Evolutionary conservation across 2,113 vertebrate genomes (phyloP).

Genomic region (Rhinoptilus africanus): DNA sequence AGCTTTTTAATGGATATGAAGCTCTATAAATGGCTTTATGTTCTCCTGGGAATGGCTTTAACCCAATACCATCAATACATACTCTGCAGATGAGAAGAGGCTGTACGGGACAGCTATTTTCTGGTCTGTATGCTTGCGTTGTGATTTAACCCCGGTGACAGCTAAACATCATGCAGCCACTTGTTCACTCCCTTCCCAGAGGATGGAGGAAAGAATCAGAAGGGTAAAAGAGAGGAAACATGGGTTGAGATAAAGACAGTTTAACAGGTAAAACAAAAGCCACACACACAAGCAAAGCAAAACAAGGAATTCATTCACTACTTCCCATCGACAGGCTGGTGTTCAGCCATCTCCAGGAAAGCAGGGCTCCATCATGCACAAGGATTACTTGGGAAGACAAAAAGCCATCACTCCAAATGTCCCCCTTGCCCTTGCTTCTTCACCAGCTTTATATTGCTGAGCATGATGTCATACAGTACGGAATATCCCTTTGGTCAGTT

Average conservation of each 20-base stretch:
- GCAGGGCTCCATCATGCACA: fast-evolving
- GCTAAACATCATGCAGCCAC: not conserved
- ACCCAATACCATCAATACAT: not conserved
- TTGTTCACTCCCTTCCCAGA: not conserved
- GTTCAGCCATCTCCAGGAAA: not conserved
- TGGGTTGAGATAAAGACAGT: not conserved
- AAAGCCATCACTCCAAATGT: fast-evolving
- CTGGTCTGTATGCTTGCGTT: not conserved
- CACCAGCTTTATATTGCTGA: not conserved
- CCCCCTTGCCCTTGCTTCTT: not conserved
- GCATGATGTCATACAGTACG: fast-evolving
- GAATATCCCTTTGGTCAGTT: not conserved
- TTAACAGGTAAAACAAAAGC: not conserved
- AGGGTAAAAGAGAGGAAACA: not conserved
- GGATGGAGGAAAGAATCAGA: not conserved
- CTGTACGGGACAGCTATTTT: not conserved
- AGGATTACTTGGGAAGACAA: not conserved
- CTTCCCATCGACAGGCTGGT: fast-evolving
- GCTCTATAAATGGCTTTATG: not conserved
- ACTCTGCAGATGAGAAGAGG: not conserved
- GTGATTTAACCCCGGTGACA: not conserved
- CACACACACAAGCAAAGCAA: fast-evolving
- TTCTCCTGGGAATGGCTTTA: not conserved
- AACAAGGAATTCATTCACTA: not conserved
- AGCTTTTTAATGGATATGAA: not conserved